phyloP scores from a whole-genome alignment of 2,888 invertebrate species.

The Sesia apiformis region DNA sequence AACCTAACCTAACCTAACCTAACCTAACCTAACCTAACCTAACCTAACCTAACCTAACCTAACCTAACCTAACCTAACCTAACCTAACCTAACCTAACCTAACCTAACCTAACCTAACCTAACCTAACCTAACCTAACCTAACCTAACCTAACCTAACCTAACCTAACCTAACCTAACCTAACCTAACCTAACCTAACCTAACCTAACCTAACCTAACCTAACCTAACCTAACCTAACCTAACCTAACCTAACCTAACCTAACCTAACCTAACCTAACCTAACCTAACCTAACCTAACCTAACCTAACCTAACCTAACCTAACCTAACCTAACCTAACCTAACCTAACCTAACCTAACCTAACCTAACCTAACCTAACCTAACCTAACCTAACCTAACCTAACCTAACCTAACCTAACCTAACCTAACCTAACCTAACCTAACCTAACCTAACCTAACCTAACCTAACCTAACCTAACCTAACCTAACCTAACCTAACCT shows the following conservation, averaged over 20 bases:
- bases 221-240: neutral
- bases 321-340: too few relatives aligned
- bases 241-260: neutral
- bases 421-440: too few relatives aligned
- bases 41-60: slow-evolving; percentile 4
- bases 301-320: too few relatives aligned
- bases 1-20: slow-evolving; percentile 10
- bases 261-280: neutral
- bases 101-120: too few relatives aligned
- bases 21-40: slow-evolving; percentile 9
- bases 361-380: too few relatives aligned
- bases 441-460: too few relatives aligned
- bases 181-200: slow-evolving; percentile 10
- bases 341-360: too few relatives aligned
- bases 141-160: slow-evolving; percentile 1
- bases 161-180: slow-evolving; percentile 5
- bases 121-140: slow-evolving; percentile 5
- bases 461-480: too few relatives aligned
- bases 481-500: too few relatives aligned
- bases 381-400: too few relatives aligned
- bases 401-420: too few relatives aligned
- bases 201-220: slow-evolving; percentile 11
- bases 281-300: neutral
- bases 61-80: slow-evolving; percentile 1
- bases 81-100: too few relatives aligned